A percentile compares a stretch with the other conserved stretches of the same genome.
Evolutionary conservation across 2,797 vertebrate genomes (phyloP).

Genomic region (Amniataba percoides): DNA sequence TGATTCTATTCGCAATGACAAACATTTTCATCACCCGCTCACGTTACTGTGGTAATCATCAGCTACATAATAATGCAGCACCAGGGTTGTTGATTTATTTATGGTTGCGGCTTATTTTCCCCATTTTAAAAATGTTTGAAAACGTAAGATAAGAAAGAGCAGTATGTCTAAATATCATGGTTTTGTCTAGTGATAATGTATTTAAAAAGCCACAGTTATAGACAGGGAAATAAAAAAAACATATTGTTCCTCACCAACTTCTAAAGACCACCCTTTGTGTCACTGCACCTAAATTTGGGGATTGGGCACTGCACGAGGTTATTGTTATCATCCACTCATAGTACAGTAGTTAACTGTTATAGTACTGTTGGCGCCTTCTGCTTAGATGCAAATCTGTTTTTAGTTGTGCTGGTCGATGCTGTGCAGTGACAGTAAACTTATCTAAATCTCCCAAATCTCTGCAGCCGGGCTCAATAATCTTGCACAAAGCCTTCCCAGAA

Average conservation of each 20-base stretch:
- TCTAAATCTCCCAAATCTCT: slow-evolving; percentile 22
- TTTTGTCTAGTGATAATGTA: neutral
- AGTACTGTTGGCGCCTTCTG: too few species aligned
- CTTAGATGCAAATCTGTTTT: neutral
- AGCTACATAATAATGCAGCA: neutral
- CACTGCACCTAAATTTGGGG: neutral
- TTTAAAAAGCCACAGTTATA: neutral
- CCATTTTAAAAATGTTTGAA: too few species aligned
- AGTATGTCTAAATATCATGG: neutral
- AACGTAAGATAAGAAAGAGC: neutral
- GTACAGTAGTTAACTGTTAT: too few species aligned
- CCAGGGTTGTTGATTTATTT: neutral
- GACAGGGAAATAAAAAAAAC: too few species aligned
- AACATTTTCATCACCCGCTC: neutral
- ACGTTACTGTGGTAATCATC: neutral
- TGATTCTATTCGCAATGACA: too few species aligned
- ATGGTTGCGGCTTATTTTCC: neutral
- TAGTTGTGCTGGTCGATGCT: neutral
- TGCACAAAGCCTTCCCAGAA: neutral
- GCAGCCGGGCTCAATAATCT: slow-evolving; percentile 4
- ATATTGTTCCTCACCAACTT: neutral
- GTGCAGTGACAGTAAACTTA: neutral
- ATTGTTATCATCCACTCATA: neutral
- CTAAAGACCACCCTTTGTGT: neutral
- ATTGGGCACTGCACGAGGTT: neutral